phyloP scores from a whole-genome alignment of 2,888 invertebrate species.

The Sesia bembeciformis region DNA sequence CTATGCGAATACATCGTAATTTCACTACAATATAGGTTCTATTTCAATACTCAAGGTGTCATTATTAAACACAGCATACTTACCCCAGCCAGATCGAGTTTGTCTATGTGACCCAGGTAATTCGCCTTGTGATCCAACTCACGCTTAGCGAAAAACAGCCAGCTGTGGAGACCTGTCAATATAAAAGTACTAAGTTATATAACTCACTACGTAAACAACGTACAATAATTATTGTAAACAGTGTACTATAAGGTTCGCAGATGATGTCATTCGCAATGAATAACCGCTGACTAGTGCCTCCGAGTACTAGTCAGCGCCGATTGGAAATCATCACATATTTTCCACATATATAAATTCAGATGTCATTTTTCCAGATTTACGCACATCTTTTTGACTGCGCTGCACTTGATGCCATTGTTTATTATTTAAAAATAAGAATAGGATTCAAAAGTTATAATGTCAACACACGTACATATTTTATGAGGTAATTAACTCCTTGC shows the following conservation, averaged over 20 bases:
- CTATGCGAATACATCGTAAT: no score
- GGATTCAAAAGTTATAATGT: no score
- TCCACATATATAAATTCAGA: no score
- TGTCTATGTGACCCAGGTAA: conserved; percentile 86
- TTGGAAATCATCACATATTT: no score
- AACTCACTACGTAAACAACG: not conserved
- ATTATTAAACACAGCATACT: conserved; percentile 31
- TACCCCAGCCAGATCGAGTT: conserved; percentile 83
- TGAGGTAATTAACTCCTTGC: no score
- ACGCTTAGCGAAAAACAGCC: conserved; percentile 89
- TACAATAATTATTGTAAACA: not conserved
- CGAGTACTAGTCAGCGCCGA: not conserved
- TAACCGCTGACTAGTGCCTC: not conserved
- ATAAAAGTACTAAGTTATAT: not conserved
- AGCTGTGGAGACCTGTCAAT: conserved; percentile 87
- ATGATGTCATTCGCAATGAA: not conserved
- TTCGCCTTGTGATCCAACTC: conserved; percentile 82
- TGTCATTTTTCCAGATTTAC: no score
- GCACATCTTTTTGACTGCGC: no score
- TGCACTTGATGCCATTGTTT: no score
- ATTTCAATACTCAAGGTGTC: no score
- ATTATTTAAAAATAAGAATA: no score
- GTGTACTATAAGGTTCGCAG: not conserved
- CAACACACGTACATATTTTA: no score
- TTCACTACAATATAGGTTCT: no score